Conservation (phyloP, 2,113 vertebrate species). For the Anhinga rufa region DNA sequence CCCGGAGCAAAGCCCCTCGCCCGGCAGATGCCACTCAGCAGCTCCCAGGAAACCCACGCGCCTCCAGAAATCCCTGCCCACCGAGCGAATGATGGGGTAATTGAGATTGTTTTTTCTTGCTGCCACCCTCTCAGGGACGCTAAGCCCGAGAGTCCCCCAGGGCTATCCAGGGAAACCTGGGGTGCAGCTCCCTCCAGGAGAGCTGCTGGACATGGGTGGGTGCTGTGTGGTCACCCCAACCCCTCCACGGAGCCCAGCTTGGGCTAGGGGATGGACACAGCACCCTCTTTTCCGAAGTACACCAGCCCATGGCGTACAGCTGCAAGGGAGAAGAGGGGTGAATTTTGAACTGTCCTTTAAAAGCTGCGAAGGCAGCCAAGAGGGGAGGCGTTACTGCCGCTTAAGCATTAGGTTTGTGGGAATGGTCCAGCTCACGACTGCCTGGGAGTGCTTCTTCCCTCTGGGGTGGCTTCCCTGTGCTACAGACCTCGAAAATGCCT, state of each 20-base stretch:
- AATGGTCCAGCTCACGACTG: neutral
- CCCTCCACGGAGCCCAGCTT: neutral
- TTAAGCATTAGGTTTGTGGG: neutral
- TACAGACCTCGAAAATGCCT: neutral
- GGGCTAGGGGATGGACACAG: neutral
- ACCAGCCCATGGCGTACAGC: neutral
- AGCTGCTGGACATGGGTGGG: neutral
- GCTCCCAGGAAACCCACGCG: neutral
- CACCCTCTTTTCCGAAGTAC: neutral
- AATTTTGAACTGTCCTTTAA: neutral
- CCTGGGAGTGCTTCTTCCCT: neutral
- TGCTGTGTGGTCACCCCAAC: neutral
- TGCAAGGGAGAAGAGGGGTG: neutral
- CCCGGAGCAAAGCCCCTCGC: neutral
- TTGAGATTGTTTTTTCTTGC: neutral
- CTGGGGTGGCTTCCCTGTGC: neutral
- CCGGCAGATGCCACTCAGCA: conserved; percentile 43
- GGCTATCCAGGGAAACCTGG: neutral
- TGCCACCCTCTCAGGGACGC: neutral
- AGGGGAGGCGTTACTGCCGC: neutral
- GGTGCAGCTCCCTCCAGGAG: neutral
- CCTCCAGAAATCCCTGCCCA: neutral
- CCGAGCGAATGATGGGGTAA: neutral
- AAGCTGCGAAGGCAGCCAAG: neutral
- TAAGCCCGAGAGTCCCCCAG: neutral